Percentiles rank a stretch among this genome's conserved stretches.
Conservation (phyloP, 2,888 invertebrate species). For the Acheta domesticus region DNA sequence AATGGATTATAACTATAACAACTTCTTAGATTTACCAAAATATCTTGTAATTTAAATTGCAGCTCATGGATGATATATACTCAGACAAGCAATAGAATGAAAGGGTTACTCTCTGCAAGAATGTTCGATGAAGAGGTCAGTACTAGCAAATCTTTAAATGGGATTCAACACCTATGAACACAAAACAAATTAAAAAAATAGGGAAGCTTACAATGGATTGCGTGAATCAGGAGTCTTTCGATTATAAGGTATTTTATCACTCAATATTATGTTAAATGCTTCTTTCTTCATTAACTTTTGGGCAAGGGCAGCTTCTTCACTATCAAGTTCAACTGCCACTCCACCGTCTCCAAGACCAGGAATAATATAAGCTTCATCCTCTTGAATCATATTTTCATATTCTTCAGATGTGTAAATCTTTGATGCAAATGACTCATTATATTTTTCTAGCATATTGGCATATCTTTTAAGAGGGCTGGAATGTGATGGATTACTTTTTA, state of each 20-base stretch:
- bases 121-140: not conserved
- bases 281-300: conserved; percentile 74
- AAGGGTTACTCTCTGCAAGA: not conserved
- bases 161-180: not conserved
- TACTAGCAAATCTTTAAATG: not conserved
- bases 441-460: not conserved
- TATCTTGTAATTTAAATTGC: not conserved
- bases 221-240: conserved; percentile 68
- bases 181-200: not conserved
- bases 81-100: not conserved
- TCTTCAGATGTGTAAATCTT: conserved; percentile 28
- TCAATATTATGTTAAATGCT: conserved; percentile 84
- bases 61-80: not conserved
- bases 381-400: conserved; percentile 54
- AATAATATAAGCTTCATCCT: conserved; percentile 64
- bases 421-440: not conserved
- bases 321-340: conserved; percentile 61
- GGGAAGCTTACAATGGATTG: conserved; percentile 46
- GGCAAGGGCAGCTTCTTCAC: conserved; percentile 58
- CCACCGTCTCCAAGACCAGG: conserved; percentile 71
- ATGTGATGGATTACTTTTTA: too few relatives aligned
- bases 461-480: not conserved
- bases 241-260: conserved; percentile 82
- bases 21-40: not conserved
- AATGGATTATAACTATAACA: not conserved